Percentiles rank a stretch among this genome's conserved stretches.
Conservation (phyloP, 2,888 invertebrate genomes). For the Poecilus cupreus region DNA sequence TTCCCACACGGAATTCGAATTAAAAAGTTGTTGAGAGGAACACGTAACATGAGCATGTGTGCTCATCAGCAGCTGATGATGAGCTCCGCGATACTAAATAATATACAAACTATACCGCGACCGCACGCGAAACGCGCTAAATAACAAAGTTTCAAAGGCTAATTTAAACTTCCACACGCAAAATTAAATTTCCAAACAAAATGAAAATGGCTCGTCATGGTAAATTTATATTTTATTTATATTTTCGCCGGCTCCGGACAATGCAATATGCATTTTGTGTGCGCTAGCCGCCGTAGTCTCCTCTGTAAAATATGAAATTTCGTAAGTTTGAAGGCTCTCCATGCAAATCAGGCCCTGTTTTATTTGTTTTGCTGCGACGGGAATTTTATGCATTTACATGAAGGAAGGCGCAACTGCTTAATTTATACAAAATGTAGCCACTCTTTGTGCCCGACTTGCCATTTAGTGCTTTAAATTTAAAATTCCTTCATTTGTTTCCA, state of each 20-base stretch:
- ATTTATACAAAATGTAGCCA: conserved; percentile 25
- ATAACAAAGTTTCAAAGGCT: not conserved
- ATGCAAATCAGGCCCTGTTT: conserved; percentile 17
- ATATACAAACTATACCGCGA: not conserved
- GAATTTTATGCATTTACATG: conserved; percentile 24
- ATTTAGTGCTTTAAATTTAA: conserved; percentile 2
- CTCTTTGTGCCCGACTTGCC: not conserved
- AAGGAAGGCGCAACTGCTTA: conserved; percentile 14
- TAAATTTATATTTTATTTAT: conserved; percentile 18
- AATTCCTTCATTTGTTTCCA: conserved; percentile 14
- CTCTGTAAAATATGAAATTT: conserved; percentile 1
- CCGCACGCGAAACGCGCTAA: not conserved
- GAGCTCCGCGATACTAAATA: not conserved
- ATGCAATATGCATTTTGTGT: conserved; percentile 18
- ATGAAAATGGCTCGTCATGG: not conserved
- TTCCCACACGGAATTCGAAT: conserved; percentile 14
- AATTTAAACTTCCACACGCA: not conserved
- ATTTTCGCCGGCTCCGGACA: not conserved
- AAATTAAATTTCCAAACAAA: not conserved
- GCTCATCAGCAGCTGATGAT: not conserved
- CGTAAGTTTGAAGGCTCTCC: conserved; percentile 20
- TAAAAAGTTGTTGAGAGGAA: not conserved
- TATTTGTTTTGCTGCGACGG: conserved; percentile 1
- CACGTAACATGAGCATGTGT: not conserved
- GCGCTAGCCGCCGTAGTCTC: not conserved